These are phyloP conservation scores for Struthidea cinerea DNA, from an alignment of 2,113 vertebrate species.

Conservation along the genomic window DNA sequence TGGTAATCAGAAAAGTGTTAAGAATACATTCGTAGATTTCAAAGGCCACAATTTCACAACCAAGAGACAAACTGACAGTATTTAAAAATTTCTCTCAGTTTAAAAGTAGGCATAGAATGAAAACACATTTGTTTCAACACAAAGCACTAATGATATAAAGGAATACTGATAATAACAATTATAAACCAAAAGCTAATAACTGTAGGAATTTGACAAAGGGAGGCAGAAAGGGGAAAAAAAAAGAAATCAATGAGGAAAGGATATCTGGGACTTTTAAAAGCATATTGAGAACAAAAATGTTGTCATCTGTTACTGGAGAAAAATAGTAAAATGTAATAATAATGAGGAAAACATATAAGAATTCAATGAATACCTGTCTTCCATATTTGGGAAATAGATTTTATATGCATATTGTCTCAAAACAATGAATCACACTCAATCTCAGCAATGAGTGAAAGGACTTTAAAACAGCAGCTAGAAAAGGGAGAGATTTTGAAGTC, in stretches of 20 bases:
- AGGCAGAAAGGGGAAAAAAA: background rate
- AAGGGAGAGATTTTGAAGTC: background rate
- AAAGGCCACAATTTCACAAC: conserved; percentile 10
- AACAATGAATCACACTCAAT: background rate
- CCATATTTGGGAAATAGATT: conserved; percentile 31
- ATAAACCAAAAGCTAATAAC: conserved; percentile 29
- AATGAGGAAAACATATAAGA: background rate
- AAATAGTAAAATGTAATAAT: conserved; percentile 8
- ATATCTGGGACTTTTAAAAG: conserved; percentile 18
- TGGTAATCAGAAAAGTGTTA: background rate
- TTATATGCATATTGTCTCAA: background rate
- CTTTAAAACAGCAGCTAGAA: conserved; percentile 16
- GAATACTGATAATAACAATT: conserved; percentile 45
- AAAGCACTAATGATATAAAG: conserved; percentile 37
- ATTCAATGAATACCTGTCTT: conserved; percentile 25
- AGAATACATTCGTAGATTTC: conserved; percentile 12
- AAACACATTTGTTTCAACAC: conserved; percentile 50
- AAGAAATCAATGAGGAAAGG: background rate
- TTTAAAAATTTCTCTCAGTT: background rate
- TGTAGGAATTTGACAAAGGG: conserved; percentile 16
- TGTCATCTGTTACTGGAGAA: conserved; percentile 29
- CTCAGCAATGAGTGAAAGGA: background rate
- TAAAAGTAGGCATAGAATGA: conserved; percentile 3
- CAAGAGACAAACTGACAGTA: background rate
- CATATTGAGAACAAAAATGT: conserved; percentile 33